Base-by-base conservation (phyloP, 1,140 invertebrate genomes). In the Pogonomyrmex barbatus region DNA sequence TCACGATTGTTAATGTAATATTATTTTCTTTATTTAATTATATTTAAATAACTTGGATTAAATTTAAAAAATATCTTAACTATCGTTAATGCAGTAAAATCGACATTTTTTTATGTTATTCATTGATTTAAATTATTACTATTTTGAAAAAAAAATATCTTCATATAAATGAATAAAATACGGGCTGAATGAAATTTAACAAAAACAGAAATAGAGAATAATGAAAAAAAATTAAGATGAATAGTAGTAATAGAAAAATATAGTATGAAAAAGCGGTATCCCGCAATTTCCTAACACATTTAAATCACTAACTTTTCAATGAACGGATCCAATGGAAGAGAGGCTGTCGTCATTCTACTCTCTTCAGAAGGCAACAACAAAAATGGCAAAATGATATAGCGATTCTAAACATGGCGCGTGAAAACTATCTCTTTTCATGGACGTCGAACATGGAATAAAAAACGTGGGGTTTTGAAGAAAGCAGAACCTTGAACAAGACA, bases 341-440 rank as follows among this genome's bases (percentile, higher is more conserved):
- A 62, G 14, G 4, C 4, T 62, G 33, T n/a, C n/a, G 10, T 65
- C 33, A 45, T 3, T 83, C 54, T 60, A 24, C 73, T 83, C 68
- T 83, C 30, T 73, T 70, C 68, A 24, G 63, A 45, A 81, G 56
- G 4, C 65, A n/a, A 9, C 30, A 70, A 45, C 65, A n/a, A 56
- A 70, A 75, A 71, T 58, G 54, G 79, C 54, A 47, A 60, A 58
- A 54, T 42, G 36, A 36, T 54, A 70, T 78, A 50, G 39, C 39
- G 8, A 81, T 83, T 58, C 54, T 83, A 83, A 73, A 83, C 42
- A 60, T 75, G 68, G 68, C n/a, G 54, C 79, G 42, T 50, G 24
- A 75, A 83, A 30, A n/a, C n/a, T 56, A 10, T 82, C 42, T 73
- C 30, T 68, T 50, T 60, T 73, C 14, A 47, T 5, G 54, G 36